Percentiles rank a stretch among this genome's conserved stretches.
phyloP scores from a whole-genome alignment of 2,888 invertebrate species.

The Schizaphis graminum region DNA sequence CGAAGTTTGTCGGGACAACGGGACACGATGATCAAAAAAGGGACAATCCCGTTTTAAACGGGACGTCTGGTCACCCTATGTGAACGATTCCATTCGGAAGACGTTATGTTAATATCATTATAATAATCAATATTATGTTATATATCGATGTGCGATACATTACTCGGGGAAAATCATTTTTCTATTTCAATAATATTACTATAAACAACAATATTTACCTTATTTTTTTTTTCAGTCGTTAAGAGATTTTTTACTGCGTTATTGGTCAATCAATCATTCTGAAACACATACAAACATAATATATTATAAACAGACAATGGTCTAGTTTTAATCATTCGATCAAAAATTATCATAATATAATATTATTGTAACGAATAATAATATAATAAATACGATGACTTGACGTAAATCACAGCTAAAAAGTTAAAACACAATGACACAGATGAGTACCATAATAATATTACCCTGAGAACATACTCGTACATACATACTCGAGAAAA shows the following conservation, averaged over 20 bases:
- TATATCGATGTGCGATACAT: neutral
- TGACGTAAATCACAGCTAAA: neutral
- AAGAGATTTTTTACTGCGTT: neutral
- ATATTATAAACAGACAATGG: too few species aligned
- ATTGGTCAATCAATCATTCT: neutral
- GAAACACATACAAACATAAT: neutral
- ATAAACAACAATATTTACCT: neutral
- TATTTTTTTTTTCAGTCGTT: neutral
- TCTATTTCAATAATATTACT: neutral
- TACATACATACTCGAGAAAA: neutral
- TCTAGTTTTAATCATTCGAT: too few species aligned
- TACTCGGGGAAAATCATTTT: neutral
- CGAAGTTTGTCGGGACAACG: too few species aligned
- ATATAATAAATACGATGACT: neutral
- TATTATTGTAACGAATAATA: neutral
- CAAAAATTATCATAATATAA: too few species aligned
- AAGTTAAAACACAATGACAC: neutral
- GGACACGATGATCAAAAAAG: too few species aligned
- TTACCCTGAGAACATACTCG: neutral
- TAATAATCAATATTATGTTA: neutral
- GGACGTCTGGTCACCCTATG: too few species aligned
- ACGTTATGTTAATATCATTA: neutral
- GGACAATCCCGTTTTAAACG: too few species aligned
- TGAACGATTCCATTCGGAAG: neutral
- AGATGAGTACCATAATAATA: neutral